Conservation (phyloP, 2,888 invertebrate species). For the Meloe dianella region DNA sequence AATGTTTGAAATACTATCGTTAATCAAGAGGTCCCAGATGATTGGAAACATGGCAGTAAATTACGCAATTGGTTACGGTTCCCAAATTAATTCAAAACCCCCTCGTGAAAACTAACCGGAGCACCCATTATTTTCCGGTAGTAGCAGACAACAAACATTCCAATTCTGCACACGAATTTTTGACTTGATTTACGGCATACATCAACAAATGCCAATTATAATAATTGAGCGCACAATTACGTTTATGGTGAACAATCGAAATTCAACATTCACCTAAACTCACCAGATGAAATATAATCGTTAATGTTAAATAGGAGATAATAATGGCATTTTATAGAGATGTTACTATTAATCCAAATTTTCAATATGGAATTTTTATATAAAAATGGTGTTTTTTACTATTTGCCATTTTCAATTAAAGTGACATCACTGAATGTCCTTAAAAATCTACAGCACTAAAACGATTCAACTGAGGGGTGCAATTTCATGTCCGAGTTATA, state of each 20-base stretch:
- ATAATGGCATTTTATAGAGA: not conserved
- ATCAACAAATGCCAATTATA: constrained; percentile 10
- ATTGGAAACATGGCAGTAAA: constrained; percentile 17
- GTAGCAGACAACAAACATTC: not conserved
- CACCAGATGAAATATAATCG: not conserved
- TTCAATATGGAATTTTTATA: no score
- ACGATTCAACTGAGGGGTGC: constrained; percentile 43
- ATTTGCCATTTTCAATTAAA: constrained; percentile 15
- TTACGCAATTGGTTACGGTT: constrained; percentile 19
- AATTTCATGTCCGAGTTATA: constrained; percentile 50
- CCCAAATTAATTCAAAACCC: constrained; percentile 15
- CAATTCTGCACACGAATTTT: constrained; percentile 6
- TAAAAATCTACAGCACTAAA: constrained; percentile 34
- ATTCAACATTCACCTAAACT: not conserved
- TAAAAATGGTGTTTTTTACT: not conserved
- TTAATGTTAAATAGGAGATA: not conserved
- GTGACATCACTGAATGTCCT: constrained; percentile 37
- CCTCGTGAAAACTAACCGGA: not conserved
- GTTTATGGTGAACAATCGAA: not conserved
- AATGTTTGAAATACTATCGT: constrained; percentile 12
- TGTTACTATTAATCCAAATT: constrained; percentile 2
- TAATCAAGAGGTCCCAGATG: constrained; percentile 16
- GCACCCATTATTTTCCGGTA: constrained; percentile 15
- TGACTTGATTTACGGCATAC: constrained; percentile 7
- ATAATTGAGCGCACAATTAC: constrained; percentile 8